Percentiles rank a stretch among this genome's conserved stretches.
phyloP scores from a whole-genome alignment of 2,888 invertebrate genomes.

The Hylaea fasciaria region DNA sequence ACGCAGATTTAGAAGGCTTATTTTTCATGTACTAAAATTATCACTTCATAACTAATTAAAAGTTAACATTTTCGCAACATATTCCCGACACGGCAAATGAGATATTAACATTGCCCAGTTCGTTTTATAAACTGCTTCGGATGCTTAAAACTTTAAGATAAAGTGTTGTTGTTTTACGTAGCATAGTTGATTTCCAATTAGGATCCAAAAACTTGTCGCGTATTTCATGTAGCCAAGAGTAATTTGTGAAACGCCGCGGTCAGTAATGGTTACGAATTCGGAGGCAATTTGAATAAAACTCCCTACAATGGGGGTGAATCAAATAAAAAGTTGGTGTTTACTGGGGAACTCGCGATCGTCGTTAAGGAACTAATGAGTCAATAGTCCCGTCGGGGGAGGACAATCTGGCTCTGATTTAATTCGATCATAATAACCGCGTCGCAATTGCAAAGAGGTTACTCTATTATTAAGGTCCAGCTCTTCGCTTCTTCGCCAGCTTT shows the following conservation, averaged over 20 bases:
- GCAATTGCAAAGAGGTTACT: constrained; percentile 6
- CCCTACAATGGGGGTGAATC: constrained; percentile 55
- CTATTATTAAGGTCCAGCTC: constrained; percentile 28
- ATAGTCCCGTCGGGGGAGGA: constrained; percentile 38
- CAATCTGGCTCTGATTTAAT: constrained; percentile 45
- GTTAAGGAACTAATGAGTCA: constrained; percentile 42
- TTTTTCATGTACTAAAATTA: not conserved
- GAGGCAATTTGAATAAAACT: constrained; percentile 57
- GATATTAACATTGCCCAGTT: constrained; percentile 29
- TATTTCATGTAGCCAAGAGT: constrained; percentile 64
- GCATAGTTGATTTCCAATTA: constrained; percentile 72
- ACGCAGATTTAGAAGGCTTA: too few relatives aligned
- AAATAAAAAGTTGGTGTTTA: constrained; percentile 56
- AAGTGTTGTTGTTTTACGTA: constrained; percentile 58
- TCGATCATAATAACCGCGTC: constrained; percentile 30
- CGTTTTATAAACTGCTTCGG: constrained; percentile 45
- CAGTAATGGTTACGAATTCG: constrained; percentile 57
- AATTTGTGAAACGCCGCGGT: constrained; percentile 65
- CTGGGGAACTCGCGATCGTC: constrained; percentile 42
- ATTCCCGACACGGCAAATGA: constrained; percentile 13
- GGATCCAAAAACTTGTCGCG: constrained; percentile 64
- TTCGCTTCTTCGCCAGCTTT: too few relatives aligned
- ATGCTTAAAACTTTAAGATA: constrained; percentile 49
- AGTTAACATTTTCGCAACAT: constrained; percentile 13
- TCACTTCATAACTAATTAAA: constrained; percentile 1